Base-by-base conservation (phyloP, 53 echinoderm and acorn worm genomes). In the Crossaster papposus region DNA sequence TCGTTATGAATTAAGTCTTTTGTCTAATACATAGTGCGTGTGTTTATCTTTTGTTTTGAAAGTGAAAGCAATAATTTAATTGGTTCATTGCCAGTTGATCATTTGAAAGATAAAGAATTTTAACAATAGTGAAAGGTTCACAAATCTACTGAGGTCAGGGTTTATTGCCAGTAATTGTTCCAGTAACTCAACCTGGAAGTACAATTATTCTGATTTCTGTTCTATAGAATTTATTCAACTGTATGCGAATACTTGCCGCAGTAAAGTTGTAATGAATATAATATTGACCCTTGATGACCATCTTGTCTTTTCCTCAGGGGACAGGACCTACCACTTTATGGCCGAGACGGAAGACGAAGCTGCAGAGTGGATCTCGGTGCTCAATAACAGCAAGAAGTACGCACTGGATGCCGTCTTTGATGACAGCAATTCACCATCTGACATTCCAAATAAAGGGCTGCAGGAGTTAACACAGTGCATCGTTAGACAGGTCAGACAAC, bases 241-340 rank as follows among this genome's bases (percentile, higher is more conserved):
- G 44, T 44, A 5, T 44, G 9, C 5, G 44, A 5, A 7, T 44
- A 5, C 6, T 44, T 44, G 5, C 5, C 9, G 6, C 44, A 44
- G 44, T 7, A 44, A 44, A 44, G 44, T 1, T 44, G 44, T 44
- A 44, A 44, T 44, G 5, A 44, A 4, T 38, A 38, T 38, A 38
- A 44, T 7, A 7, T 9, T 44, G 6, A 44, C 44, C 44, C 44
- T 9, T 5, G n/a, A n/a, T n/a, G n/a, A 44, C 9, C 6, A 44
- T 44, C 44, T 44, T 44, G 44, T 44, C 1, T 26, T 28, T 0
- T 68, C 68, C 68, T n/a, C 94, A 99, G 99, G 96, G 73, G 95
- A 99, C 83, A 88, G 99, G 71, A 99, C 99, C 10, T 99, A 99
- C 83, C 96, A 99, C 90, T 99, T 99, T 70, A 99, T 99, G 99